Percentiles rank a stretch among this genome's conserved stretches.
phyloP scores from a whole-genome alignment of 1,140 invertebrate species.

The Philotrypesis tridentata region DNA sequence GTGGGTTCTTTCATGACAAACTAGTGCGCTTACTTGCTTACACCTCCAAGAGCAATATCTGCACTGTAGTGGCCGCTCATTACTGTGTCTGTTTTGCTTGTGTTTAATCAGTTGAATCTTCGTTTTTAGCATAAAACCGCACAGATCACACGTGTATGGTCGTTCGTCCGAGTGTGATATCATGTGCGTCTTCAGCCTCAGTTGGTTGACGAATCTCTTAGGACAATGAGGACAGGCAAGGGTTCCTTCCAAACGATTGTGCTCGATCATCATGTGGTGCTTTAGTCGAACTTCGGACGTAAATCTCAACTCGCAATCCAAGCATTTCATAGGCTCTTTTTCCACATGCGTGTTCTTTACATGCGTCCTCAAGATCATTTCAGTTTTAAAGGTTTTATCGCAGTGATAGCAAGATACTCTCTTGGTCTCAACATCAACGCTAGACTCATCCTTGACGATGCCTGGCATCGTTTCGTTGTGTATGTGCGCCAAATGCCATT shows the following conservation, averaged over 20 bases:
- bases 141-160: conserved; percentile 68
- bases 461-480: conserved; percentile 65
- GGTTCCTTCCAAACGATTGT: conserved; percentile 70
- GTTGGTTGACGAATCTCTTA: conserved; percentile 71
- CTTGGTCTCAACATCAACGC: conserved; percentile 58
- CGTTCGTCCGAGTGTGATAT: conserved; percentile 71
- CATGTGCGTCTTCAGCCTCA: conserved; percentile 71
- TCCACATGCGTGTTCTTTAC: conserved; percentile 72
- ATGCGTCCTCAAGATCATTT: conserved; percentile 70
- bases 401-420: conserved; percentile 68
- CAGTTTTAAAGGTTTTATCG: conserved; percentile 71
- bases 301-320: conserved; percentile 67
- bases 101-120: conserved; percentile 72
- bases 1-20: conserved; percentile 93
- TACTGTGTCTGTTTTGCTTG: conserved; percentile 71
- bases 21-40: conserved; percentile 71
- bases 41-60: conserved; percentile 69
- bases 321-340: conserved; percentile 70
- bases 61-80: conserved; percentile 69
- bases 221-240: conserved; percentile 69
- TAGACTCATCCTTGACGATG: conserved; percentile 53
- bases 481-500: conserved; percentile 71
- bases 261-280: conserved; percentile 71
- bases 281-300: conserved; percentile 68
- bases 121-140: conserved; percentile 71